Evolutionary conservation across 2,888 invertebrate genomes (phyloP), one percentile per base, ranked within the genome.

Genomic region (Clepsis dumicolana): DNA sequence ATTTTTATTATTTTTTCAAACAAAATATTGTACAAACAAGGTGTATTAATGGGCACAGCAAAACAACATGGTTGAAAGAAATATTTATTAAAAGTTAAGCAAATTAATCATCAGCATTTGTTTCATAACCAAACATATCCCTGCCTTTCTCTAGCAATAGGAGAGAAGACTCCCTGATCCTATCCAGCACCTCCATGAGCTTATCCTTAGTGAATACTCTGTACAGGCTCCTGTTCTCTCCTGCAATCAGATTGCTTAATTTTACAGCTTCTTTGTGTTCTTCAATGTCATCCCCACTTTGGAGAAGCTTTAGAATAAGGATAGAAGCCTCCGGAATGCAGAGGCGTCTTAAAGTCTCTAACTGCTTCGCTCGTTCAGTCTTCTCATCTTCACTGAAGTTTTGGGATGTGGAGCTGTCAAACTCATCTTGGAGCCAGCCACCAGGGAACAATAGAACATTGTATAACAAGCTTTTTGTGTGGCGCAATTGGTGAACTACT

Each of bases 381-480:
- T 86, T 87, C 60, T 94, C 94, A 66, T 93, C 87, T 71, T 94
- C 93, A 74, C 82, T 89, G 35, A 85, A 92, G 25, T 89, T 90
- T 5, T 80, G 75, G 0, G 94, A 94, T 70, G 94, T 94, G 63
- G 93, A 91, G 18, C 93, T 88, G 54, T 94, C 94, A 73, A 87
- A 94, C 16, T 95, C 94, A 83, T 98, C 98, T 53, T 95, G 95
- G 70, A 99, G 94, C 98, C 98, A 99, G 4, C 98, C 98, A 76
- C 97, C 97, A 2, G 98, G 97, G 83, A 99, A 98, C 10, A 98
- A 86, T 41, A 99, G 85, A 0, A 98, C 96, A 87, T 98, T 98
- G 87, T 97, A 98, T 7, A 99, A 92, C 62, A 96, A 94, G 71
- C 96, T 96, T 77, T 96, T 96, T 0, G 97, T 96, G 65, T 95